Base-by-base conservation (phyloP, 2,888 invertebrate genomes). In the Scaptomyza reducta region DNA sequence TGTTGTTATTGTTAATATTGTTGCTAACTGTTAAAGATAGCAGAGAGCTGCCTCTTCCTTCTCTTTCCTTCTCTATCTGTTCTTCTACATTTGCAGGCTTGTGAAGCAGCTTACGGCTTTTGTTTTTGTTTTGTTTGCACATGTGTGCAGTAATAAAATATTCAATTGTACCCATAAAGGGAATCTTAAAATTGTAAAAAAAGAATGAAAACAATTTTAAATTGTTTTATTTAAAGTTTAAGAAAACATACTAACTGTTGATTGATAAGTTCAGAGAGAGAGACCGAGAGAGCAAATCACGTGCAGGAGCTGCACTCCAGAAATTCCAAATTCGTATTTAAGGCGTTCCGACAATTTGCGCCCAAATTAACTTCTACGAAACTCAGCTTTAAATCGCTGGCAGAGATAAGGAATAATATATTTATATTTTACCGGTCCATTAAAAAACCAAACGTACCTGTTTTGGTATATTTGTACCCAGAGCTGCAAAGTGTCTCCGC, bases 91-190 rank as follows among this genome's bases (percentile, higher is more conserved):
- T 55, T 38, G 46, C 35, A 27, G 40, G 42, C 65, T 59, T 63
- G 58, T 63, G 58, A 63, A 59, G 51, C 66, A 67, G 59, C 66
- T 69, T 58, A 58, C 10, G 64, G 49, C 22, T 69, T 45, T 67
- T 51, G 46, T 47, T 57, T 44, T 27, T 60, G 31, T 33, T n/a
- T 18, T 25, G 42, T 22, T 16, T 42, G 72, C 72, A 71, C 80
- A 80, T 80, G 83, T 83, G 70, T 79, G 70, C 66, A 58, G 72
- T 54, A 13, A 14, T 16, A 7, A 46, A 29, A 46, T 7, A 29
- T 29, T 29, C 7, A 29, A 7, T 25, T 14, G 6, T 27, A 27
- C 27, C 6, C 6, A 27, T 9, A 27, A 27, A 27, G 27, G 27
- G 27, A 27, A 27, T 27, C 27, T 9, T 3, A 22, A 22, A 22